Evolutionary conservation across 2,113 vertebrate genomes (phyloP).

Genomic region (Oncorhynchus nerka): DNA sequence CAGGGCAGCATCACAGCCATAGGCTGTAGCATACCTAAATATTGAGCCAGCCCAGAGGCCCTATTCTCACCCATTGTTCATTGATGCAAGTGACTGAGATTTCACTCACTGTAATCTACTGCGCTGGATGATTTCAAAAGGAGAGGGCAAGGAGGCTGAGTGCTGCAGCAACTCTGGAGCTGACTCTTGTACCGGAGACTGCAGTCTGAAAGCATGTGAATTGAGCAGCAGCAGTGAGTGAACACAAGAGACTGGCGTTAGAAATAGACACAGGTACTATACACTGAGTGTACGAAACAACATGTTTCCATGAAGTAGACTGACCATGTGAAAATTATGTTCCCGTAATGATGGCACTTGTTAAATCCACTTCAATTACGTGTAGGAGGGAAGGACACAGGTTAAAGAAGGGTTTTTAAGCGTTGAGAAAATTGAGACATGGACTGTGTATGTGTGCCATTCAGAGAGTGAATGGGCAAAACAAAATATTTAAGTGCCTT

Average conservation of each 20-base stretch:
- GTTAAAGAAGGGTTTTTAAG: no score
- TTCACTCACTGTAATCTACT: constrained; percentile 32
- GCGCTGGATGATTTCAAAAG: constrained; percentile 44
- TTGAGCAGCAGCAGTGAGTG: not conserved
- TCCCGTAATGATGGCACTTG: no score
- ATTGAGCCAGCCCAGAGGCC: constrained; percentile 20
- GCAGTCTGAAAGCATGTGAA: constrained; percentile 28
- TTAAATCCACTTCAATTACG: no score
- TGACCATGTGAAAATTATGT: no score
- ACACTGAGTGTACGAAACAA: no score
- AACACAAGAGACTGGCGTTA: not conserved
- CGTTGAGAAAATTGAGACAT: no score
- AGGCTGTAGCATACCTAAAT: constrained; percentile 9
- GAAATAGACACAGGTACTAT: not conserved
- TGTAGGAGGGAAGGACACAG: no score
- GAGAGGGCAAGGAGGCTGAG: constrained; percentile 3
- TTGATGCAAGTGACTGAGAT: constrained; percentile 33
- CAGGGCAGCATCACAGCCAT: no score
- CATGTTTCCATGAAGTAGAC: no score
- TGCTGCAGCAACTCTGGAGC: not conserved
- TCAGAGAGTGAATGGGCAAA: no score
- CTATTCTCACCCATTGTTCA: constrained; percentile 40
- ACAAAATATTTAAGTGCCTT: no score
- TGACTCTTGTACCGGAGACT: constrained; percentile 22
- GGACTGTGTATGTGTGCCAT: no score